Evolutionary conservation across 2,797 vertebrate species (phyloP), one percentile per base, ranked within the genome.

Genomic region (Hippoglossus hippoglossus): DNA sequence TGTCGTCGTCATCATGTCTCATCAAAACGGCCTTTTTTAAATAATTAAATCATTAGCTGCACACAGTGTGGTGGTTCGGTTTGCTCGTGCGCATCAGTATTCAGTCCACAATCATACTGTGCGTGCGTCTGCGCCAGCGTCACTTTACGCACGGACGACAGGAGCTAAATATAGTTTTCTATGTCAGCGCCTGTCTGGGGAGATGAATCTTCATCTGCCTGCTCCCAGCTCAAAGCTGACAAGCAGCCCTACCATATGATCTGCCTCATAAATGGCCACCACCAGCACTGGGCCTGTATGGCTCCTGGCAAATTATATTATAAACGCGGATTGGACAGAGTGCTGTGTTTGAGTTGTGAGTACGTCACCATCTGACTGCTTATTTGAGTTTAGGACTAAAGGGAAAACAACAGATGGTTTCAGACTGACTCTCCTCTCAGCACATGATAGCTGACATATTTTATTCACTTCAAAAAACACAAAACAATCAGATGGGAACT

Each of bases 121-220:
- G 53, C 4, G 54, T 34, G 26, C 31, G 80, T 90, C 75, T 75
- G 83, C 76, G 67, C 51, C 15, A 77, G 82, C 89, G 91, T 94
- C 91, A 90, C 78, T 81, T 89, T 86, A 88, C 81, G 82, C 87
- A 85, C 67, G 54, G 86, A 92, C 79, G 77, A 76, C 67, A 61
- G 41, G 16, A 49, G 85, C 93, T 93, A 94, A 93, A 94, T 91
- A 92, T 95, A 94, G 91, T 88, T 84, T 74, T 88, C 81, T 87
- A 73, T 91, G 87, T 87, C 88, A 76, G 87, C 62, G 61, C 69
- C 59, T 85, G 90, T 91, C 87, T 85, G 59, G 80, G 77, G 76
- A 82, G 82, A 88, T 83, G 81, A 80, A 77, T 87, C 80, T 69
- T 70, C 79, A 56, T 82, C 72, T 8, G 80, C 58, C 78, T 84